Percentiles rank a stretch among this genome's conserved stretches.
Evolutionary conservation across 2,888 invertebrate species (phyloP).

Genomic region (Eumacrocentrus americanus): DNA sequence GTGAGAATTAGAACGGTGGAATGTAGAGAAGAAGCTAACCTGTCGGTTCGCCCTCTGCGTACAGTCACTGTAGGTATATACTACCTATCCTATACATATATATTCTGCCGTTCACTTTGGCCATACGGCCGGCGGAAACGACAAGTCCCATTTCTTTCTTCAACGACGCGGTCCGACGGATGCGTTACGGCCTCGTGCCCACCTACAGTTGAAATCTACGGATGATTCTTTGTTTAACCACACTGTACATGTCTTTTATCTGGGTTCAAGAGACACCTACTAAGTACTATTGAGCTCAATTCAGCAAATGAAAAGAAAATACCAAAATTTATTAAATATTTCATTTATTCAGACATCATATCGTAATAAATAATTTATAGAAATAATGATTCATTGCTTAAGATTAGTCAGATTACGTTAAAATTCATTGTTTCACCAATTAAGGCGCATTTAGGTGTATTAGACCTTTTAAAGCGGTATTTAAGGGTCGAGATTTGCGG

Average conservation of each 20-base stretch:
- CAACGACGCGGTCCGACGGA: constrained; percentile 21
- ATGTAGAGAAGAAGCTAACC: neutral
- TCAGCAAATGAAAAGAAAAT: too few species aligned
- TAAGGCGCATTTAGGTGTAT: too few species aligned
- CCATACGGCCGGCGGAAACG: constrained; percentile 14
- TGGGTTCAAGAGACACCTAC: too few species aligned
- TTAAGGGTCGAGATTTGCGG: constrained; percentile 1
- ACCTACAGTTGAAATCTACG: constrained; percentile 14
- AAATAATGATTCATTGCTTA: too few species aligned
- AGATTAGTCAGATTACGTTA: too few species aligned
- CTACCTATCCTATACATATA: too few species aligned
- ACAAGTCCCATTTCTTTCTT: constrained; percentile 24
- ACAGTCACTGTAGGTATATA: constrained; percentile 16
- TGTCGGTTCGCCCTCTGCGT: constrained; percentile 30
- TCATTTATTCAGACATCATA: too few species aligned
- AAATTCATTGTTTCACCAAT: too few species aligned
- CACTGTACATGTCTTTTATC: neutral
- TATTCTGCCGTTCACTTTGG: neutral
- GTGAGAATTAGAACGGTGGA: constrained; percentile 1
- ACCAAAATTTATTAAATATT: too few species aligned
- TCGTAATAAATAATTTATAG: too few species aligned
- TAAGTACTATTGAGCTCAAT: too few species aligned
- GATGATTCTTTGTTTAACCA: constrained; percentile 7
- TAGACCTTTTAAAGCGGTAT: too few species aligned
- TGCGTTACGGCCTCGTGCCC: constrained; percentile 31